phyloP scores from a whole-genome alignment of 2,113 vertebrate genomes.

The Sardina pilchardus region DNA sequence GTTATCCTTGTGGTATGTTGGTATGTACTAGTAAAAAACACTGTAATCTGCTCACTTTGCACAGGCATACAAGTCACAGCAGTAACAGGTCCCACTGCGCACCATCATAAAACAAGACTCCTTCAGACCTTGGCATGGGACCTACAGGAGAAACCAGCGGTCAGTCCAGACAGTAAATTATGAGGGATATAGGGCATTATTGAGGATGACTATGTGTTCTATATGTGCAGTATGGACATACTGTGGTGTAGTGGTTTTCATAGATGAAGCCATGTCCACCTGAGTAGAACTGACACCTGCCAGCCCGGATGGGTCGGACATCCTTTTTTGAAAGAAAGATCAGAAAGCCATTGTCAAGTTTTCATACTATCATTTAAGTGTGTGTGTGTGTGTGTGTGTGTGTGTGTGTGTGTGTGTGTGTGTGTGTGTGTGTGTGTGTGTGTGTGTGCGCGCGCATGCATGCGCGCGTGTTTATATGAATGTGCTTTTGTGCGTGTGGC shows the following conservation, averaged over 20 bases:
- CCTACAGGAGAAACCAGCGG: background rate
- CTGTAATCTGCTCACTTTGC: background rate
- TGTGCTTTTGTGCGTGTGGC: background rate
- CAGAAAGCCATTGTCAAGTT: background rate
- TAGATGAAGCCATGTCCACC: background rate
- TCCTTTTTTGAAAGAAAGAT: background rate
- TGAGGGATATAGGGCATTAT: background rate
- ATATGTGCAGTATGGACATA: background rate
- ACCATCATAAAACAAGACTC: background rate
- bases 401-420: no score
- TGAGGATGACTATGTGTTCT: background rate
- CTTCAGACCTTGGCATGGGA: background rate
- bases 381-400: no score
- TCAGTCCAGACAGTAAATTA: background rate
- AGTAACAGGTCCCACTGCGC: constrained; percentile 7
- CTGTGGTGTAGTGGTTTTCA: background rate
- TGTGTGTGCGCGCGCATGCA: no score
- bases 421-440: no score
- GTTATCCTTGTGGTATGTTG: background rate
- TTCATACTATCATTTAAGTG: no score
- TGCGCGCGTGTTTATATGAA: background rate
- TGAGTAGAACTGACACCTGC: constrained; percentile 1
- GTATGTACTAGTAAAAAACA: background rate
- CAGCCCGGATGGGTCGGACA: background rate
- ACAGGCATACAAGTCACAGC: background rate